Evolutionary conservation across 1,140 invertebrate species (phyloP), one percentile per base, ranked within the genome.

Genomic region (Aphidius gifuensis): DNA sequence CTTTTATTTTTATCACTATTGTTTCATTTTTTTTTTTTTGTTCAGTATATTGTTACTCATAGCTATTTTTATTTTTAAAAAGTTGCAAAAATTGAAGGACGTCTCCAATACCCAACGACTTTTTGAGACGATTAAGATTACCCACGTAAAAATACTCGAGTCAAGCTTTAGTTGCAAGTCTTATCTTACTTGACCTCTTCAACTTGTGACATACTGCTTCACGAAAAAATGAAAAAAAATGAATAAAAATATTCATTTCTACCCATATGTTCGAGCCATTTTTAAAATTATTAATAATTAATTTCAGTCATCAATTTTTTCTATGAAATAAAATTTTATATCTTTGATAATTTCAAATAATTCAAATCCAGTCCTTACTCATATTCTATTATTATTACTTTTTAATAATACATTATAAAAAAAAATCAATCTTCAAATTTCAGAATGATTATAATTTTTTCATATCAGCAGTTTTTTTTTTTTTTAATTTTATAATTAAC

Each of bases 71-170:
- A 32, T 32, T 32, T 32, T 32, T 32, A 32, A 32, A 32, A 32
- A 32, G 23, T 32, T 32, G 23, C 23, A 32, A 32, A 32, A 32
- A 32, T 32, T 32, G 23, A 32, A 32, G 23, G 4, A 32, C 23
- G 4, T 32, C 23, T 32, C 23, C 23, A 32, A 32, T 32, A 43
- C 40, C 40, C 40, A n/a, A 43, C 6, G 39, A 21, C 60, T 57
- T 50, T 60, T 58, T 42, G 16, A 49, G 50, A 53, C 60, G 73
- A 77, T 77, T 71, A 68, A 75, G 75, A 77, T 77, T 75, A 74
- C 48, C 64, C 75, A 75, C 74, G 75, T 65, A 74, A 75, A 74
- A 64, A 69, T 45, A 67, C 74, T 76, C 45, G 64, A 74, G 39
- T 71, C 64, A 68, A 68, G 60, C 64, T 59, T 43, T 59, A 56